Base-by-base conservation (phyloP, 1,140 invertebrate species). In the Zaprionus vittiger region DNA sequence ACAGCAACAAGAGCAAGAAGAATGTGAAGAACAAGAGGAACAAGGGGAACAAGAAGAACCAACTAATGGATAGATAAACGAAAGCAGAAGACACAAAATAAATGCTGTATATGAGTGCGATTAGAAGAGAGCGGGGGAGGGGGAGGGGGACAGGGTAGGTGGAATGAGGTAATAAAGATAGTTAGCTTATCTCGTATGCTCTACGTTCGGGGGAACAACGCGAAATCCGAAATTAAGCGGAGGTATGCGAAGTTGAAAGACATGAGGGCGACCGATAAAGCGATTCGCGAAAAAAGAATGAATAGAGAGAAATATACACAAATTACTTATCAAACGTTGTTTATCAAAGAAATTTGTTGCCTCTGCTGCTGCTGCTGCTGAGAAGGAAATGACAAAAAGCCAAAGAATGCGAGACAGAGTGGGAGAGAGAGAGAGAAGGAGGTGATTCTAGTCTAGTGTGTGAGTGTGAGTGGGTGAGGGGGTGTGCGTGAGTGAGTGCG, bases 331-430 rank as follows among this genome's bases (percentile, higher is more conserved):
- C 73, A 71, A 71, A 49, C 63, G 54, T 63, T 71, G 60, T 71
- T 71, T 75, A 75, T 75, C 73, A 63, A 68, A 67, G 71, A 54
- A 68, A 66, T n/a, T 71, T 64, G 69, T 37, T 64, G 28, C 26
- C 38, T 22, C 31, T 54, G 59, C 34, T 22, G 55, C 52, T 66
- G 49, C 49, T 54, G 34, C 24, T 41, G 49, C 34, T 22, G 56
- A 20, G 31, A 22, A 81, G 78, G 63, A 85, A 75, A 72, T 85
- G 82, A 85, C 80, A 87, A 86, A 54, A 59, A 20, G 24, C 28
- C 38, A 20, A 87, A 80, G 80, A 87, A 86, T 86, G 70, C 49
- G 73, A 67, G 62, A 28, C n/a, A 49, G 5, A 52, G 26, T 41
- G 66, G 47, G 22, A 37, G 41, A 24, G 63, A 38, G 69, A 49